A percentile compares a stretch with the other conserved stretches of the same genome.
These are phyloP conservation scores for Cladorhizidae sp. DNA, from an alignment of 37 sponge, comb jelly and placozoan genomes.

Conservation along the genomic window DNA sequence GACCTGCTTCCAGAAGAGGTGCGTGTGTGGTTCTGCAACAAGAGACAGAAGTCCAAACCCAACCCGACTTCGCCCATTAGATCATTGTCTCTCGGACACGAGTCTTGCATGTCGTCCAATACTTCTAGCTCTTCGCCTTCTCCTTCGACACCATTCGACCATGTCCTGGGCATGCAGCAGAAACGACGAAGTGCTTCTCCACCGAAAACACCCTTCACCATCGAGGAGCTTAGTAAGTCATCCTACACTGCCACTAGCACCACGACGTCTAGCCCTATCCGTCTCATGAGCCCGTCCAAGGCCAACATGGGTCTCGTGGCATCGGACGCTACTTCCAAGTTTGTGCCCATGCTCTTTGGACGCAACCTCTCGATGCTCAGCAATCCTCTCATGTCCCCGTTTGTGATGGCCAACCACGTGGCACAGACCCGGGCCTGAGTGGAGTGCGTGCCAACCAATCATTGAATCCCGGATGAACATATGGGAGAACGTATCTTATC, in stretches of 20 bases:
- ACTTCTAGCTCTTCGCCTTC: slow-evolving; percentile 16
- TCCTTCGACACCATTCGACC: slow-evolving; percentile 7
- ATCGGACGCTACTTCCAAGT: not conserved
- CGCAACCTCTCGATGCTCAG: not conserved
- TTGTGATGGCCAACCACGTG: not conserved
- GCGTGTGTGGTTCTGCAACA: slow-evolving; percentile 94
- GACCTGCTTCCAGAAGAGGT: slow-evolving; percentile 89
- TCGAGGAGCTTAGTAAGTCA: slow-evolving; percentile 85
- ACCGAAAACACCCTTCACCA: slow-evolving; percentile 63
- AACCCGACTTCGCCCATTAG: not conserved
- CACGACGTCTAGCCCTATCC: slow-evolving; percentile 33
- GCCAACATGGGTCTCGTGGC: not conserved
- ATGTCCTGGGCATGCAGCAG: not conserved
- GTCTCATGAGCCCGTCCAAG: slow-evolving; percentile 24
- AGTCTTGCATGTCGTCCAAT: not conserved
- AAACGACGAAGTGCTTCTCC: slow-evolving; percentile 28
- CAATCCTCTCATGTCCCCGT: not conserved
- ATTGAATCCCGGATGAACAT: too few species aligned
- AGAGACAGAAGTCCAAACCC: slow-evolving; percentile 81
- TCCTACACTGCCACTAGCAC: slow-evolving; percentile 14
- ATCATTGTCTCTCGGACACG: not conserved
- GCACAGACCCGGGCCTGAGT: slow-evolving; percentile 19
- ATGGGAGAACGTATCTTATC: too few species aligned
- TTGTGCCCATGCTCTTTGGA: not conserved
- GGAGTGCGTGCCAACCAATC: too few species aligned